Evolutionary conservation across 2,888 invertebrate genomes (phyloP).

Genomic region (Geophilus truncorum): DNA sequence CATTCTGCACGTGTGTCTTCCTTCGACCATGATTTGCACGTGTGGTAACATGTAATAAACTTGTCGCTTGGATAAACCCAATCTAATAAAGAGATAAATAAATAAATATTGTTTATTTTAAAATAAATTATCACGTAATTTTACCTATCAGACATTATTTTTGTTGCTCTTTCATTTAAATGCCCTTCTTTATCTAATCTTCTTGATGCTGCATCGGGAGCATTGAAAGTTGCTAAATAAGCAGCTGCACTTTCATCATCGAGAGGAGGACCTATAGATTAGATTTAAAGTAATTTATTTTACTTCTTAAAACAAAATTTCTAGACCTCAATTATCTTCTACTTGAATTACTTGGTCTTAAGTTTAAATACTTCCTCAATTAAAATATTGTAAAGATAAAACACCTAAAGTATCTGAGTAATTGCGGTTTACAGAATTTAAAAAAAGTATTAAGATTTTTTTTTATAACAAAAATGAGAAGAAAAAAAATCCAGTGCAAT

Average conservation of each 20-base stretch:
- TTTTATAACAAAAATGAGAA: neutral
- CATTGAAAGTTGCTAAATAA: conserved; percentile 37
- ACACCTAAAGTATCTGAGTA: neutral
- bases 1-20: neutral
- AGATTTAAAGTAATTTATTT: neutral
- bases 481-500: neutral
- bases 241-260: conserved; percentile 32
- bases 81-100: neutral
- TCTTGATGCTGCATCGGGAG: conserved; percentile 36
- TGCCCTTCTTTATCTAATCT: conserved; percentile 36
- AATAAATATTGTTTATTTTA: neutral
- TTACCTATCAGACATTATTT: conserved; percentile 36
- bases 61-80: conserved; percentile 34
- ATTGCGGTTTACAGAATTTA: neutral
- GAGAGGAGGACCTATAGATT: neutral
- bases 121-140: neutral
- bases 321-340: neutral
- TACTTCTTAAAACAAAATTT: neutral
- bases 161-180: conserved; percentile 36
- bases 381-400: neutral
- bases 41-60: conserved; percentile 37
- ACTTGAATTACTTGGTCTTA: neutral
- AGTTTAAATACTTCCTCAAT: neutral
- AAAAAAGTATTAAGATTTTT: neutral
- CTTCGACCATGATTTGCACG: conserved; percentile 1